A percentile compares a stretch with the other conserved stretches of the same genome.
Conservation (phyloP, 2,113 vertebrate genomes). For the Pseudopipra pipra region DNA sequence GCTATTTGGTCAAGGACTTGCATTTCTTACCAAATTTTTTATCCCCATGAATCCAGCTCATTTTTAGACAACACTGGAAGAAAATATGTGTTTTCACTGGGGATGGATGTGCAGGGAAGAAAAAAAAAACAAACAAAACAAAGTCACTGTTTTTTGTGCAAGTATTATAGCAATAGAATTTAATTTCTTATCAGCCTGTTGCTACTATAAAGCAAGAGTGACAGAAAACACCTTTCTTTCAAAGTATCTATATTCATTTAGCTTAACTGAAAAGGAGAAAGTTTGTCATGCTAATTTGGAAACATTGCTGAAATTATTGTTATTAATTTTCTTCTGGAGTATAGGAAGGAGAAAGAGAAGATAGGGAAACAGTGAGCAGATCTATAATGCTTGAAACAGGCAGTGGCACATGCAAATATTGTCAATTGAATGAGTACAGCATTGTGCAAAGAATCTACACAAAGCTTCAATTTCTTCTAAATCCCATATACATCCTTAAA, state of each 20-base stretch:
- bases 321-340: neutral
- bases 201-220: neutral
- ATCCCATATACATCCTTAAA: neutral
- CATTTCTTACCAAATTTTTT: neutral
- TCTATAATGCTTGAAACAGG: neutral
- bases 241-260: neutral
- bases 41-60: accelerated
- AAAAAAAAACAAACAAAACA: accelerated
- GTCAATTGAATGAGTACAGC: neutral
- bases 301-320: neutral
- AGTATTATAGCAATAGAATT: neutral
- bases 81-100: neutral
- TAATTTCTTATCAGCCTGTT: neutral
- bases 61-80: neutral
- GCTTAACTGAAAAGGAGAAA: neutral
- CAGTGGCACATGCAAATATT: neutral
- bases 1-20: neutral
- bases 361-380: neutral
- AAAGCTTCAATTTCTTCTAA: neutral
- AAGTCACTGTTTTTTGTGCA: neutral
- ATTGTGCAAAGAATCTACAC: neutral
- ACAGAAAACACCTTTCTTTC: neutral
- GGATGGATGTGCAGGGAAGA: neutral
- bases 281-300: neutral
- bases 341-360: neutral